Conservation (phyloP, 2,888 invertebrate genomes). For the Neoaliturus tenellus region DNA sequence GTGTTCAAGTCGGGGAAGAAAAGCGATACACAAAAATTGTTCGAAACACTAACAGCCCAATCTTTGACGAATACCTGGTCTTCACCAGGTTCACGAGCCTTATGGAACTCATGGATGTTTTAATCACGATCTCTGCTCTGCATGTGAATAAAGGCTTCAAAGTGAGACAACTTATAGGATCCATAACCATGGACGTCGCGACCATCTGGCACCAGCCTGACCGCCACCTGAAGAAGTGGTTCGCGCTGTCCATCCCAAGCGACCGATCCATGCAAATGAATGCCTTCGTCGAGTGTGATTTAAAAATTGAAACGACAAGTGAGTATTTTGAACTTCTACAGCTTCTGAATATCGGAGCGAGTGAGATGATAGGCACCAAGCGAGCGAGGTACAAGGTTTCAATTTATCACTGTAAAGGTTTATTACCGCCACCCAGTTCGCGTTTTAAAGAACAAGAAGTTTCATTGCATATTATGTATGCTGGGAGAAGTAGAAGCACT, state of each 20-base stretch:
- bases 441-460: not conserved
- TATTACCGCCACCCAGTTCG: not conserved
- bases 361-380: not conserved
- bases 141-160: not conserved
- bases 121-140: not conserved
- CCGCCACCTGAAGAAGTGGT: not conserved
- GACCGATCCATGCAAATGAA: not conserved
- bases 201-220: slow-evolving; percentile 4
- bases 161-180: not conserved
- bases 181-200: not conserved
- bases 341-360: not conserved
- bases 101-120: not conserved
- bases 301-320: not conserved
- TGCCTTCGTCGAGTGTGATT: not conserved
- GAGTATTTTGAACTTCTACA: not conserved
- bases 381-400: slow-evolving; percentile 3
- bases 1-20: not conserved
- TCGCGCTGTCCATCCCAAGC: not conserved
- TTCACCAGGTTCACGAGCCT: not conserved
- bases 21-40: not conserved
- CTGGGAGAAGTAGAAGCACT: not conserved
- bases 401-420: not conserved
- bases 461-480: not conserved
- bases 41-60: not conserved
- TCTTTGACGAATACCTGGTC: slow-evolving; percentile 22